Evolutionary conservation across 2,113 vertebrate genomes (phyloP).

Genomic region (Leucosticte australis): DNA sequence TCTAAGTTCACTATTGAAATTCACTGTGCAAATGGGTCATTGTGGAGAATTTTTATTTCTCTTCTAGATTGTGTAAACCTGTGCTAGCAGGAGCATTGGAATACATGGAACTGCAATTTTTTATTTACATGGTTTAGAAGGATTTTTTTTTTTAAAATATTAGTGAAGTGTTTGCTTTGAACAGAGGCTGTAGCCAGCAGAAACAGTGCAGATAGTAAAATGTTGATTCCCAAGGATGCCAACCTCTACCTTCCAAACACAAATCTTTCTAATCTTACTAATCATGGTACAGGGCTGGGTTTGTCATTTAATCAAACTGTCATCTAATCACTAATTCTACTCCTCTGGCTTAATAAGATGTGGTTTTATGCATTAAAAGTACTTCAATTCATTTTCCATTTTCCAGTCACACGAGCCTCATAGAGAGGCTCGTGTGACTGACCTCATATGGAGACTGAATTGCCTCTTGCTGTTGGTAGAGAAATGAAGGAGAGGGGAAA

Average conservation of each 20-base stretch:
- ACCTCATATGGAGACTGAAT: not conserved
- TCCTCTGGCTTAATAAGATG: not conserved
- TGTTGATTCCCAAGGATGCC: slow-evolving; percentile 65
- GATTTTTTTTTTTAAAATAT: not conserved
- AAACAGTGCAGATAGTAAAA: slow-evolving; percentile 7
- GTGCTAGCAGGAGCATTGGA: not conserved
- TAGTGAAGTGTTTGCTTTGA: not conserved
- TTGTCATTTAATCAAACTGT: slow-evolving; percentile 20
- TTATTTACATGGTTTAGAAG: not conserved
- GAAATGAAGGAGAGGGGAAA: not conserved
- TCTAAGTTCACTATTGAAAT: not conserved
- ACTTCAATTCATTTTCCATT: not conserved
- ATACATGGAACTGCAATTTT: not conserved
- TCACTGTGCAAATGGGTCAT: not conserved
- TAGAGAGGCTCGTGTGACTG: slow-evolving; percentile 11
- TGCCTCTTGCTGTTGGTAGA: not conserved
- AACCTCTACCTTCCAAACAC: not conserved
- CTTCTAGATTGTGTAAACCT: not conserved
- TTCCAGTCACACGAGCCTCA: not conserved
- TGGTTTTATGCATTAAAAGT: not conserved
- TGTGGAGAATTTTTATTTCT: not conserved
- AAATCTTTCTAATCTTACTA: slow-evolving; percentile 37
- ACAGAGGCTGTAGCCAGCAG: not conserved
- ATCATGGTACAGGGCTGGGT: not conserved
- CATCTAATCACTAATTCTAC: slow-evolving; percentile 7